Evolutionary conservation across 2,113 vertebrate genomes (phyloP).

Genomic region (Arizona elegans): DNA sequence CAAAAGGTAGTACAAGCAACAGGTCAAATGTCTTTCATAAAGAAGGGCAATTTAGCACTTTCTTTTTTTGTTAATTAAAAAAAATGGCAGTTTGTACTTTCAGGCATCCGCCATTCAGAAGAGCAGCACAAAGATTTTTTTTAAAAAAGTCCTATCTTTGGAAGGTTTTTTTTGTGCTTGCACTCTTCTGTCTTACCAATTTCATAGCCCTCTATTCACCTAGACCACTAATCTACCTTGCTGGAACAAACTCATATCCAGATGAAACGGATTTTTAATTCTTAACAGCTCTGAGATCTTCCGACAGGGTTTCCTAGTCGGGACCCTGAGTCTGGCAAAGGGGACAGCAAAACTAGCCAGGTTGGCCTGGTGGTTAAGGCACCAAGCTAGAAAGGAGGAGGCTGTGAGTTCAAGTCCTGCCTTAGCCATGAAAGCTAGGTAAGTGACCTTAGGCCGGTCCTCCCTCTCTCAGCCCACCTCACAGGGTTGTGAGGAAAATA

Average conservation of each 20-base stretch:
- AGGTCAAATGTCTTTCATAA: neutral
- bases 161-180: neutral
- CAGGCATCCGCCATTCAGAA: neutral
- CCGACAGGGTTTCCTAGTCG: neutral
- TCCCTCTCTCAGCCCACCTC: neutral
- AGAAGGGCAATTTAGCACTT: neutral
- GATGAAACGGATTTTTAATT: neutral
- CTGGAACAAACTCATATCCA: neutral
- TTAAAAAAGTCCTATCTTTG: neutral
- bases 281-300: neutral
- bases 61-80: rapidly evolving
- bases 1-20: neutral
- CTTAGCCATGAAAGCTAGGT: neutral
- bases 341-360: neutral
- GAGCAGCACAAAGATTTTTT: neutral
- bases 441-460: neutral
- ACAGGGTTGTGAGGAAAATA: neutral
- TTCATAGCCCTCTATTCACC: neutral
- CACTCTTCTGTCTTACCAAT: neutral
- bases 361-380: neutral
- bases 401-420: neutral
- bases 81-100: rapidly evolving
- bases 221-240: neutral
- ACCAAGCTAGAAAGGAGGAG: neutral
- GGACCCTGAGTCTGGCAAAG: neutral